Base-by-base conservation (phyloP, 2,888 invertebrate species). In the Balanococcus diminutus region DNA sequence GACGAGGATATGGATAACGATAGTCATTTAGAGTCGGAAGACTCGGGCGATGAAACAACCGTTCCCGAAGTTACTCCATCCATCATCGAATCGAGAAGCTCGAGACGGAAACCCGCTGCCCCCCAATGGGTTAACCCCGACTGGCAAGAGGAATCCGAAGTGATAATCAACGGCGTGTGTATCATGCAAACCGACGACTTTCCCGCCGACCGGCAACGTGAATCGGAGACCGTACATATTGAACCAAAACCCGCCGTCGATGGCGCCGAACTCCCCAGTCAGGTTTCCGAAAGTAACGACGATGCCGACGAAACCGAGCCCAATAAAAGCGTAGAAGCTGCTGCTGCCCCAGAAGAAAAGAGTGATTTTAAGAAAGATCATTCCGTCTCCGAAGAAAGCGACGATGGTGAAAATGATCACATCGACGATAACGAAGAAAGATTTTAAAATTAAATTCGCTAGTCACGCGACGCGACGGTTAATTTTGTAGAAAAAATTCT, bases 121-220 rank as follows among this genome's bases (percentile, higher is more conserved):
- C 98, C 98, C 1, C 98, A 98, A 91, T 98, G 98, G 97, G 97
- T 98, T 4, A 98, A 98, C 90, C 98, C 98, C 8, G 96, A 96
- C 88, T 96, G 96, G 95, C 95, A 95, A 89, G 95, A 95, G 89
- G 91, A 91, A 83, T 90, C 90, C 84, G 96, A 96, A 89, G 96
- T 96, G 32, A 96, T 97, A 89, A 96, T 97, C 88, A 97, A 97
- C 89, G 97, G 97, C 0, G 97, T 97, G 32, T 97, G 97, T 89
- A 96, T 97, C 6, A 96, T 96, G 95, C 93, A 95, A 88, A 94
- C 95, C 87, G 95, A 94, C 88, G 95, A 95, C 31, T 85, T 85
- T 19, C 75, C 75, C 16, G 42, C 75, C 32, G 85, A 85, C n/a
- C 75, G 85, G 2, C 85, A 75, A 86, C 91, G 84, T 91, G 90